Base-by-base conservation (phyloP, 2,113 vertebrate species). In the Calyptommatus sinebrachiatus region DNA sequence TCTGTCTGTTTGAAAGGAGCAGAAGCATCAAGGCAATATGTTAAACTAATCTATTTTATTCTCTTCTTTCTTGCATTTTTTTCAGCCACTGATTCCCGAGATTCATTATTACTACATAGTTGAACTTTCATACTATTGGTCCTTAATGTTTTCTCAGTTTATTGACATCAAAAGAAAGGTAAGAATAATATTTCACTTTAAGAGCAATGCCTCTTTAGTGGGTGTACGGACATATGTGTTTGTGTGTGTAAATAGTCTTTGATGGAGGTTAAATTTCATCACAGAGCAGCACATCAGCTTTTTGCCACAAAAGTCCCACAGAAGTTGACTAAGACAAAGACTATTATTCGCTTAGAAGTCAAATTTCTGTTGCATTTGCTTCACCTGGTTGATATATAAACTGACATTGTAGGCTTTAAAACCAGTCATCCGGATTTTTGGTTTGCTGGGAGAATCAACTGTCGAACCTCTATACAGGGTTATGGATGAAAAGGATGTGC, bases 141-240 rank as follows among this genome's bases (percentile, higher is more conserved):
- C 98, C 83, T 92, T 99, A 91, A 95, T 98, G 94, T 97, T 99
- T 93, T 98, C 97, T 86, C 98, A 99, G 89, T 99, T 99, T 92
- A 97, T 96, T 88, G 98, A 99, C 76, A 97, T 99, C 95, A 99
- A 94, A 94, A 97, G 98, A 94, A 99, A 99, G 98, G 98, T 99
- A 97, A 95, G 96, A 92, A 28, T 35, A 67, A 28, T 71, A 26
- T 53, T 70, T 80, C 80, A 6, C 65, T 84, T 78, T 12, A 45
- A 29, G 21, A 46, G 45, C 35, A 62, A 26, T 21, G 1, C 81
- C 53, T 8, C 68, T 0, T 3, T 22, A 6, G 22, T 22, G 31
- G 35, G 35, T 41, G 35, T 41, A 5, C 5, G 35, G 35, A 41
- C 35, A 41, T 41, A 41, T 41, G 35, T 50, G 50, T 50, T 12